phyloP scores from a whole-genome alignment of 1,140 invertebrate species.

The Hylyphantes graminicola region DNA sequence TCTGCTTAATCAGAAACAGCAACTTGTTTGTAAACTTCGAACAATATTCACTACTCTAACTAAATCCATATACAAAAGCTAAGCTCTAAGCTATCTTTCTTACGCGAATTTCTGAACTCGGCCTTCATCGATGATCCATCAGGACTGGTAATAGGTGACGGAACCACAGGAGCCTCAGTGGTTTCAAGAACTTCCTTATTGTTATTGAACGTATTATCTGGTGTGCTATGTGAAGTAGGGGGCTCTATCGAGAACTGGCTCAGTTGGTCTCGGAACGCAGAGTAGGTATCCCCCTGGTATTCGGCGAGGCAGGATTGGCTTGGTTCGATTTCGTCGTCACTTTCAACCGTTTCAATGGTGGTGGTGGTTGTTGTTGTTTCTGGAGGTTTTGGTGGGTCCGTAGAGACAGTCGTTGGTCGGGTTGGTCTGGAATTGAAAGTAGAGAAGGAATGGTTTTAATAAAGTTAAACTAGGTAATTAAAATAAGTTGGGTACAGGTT shows the following conservation, averaged over 20 bases:
- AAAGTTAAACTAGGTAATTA: too few species aligned
- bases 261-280: constrained; percentile 10
- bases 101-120: too few species aligned
- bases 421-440: not conserved
- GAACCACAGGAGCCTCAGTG: not conserved
- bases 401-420: not conserved
- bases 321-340: constrained; percentile 54
- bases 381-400: not conserved
- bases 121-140: too few species aligned
- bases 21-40: too few species aligned
- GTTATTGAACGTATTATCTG: not conserved
- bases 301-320: constrained; percentile 43
- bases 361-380: not conserved
- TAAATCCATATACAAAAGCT: too few species aligned
- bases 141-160: not conserved
- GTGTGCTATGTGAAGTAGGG: not conserved
- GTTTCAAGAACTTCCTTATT: not conserved
- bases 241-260: not conserved
- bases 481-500: too few species aligned
- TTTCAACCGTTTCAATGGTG: not conserved
- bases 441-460: not conserved
- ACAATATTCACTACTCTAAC: too few species aligned
- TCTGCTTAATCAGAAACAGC: too few species aligned
- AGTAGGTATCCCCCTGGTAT: constrained; percentile 7
- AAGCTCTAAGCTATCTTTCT: too few species aligned